phyloP scores from a whole-genome alignment of 2,888 invertebrate species.

The Colostygia pectinataria region DNA sequence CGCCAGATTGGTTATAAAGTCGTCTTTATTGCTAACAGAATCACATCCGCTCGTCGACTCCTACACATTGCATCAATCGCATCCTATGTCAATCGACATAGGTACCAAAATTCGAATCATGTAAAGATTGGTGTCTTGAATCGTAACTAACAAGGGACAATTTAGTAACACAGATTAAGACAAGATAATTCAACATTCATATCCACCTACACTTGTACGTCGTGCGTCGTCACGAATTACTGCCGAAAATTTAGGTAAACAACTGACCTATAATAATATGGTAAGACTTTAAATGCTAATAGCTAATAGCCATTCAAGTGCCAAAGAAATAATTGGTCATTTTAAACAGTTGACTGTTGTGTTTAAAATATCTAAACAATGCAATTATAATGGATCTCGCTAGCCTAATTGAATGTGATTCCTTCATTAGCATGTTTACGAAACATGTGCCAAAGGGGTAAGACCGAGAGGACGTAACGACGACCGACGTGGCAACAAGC shows the following conservation, averaged over 20 bases:
- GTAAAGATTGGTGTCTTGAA: not conserved
- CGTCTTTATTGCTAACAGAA: slow-evolving; percentile 35
- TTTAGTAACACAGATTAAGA: too few relatives aligned
- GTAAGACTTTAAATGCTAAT: too few relatives aligned
- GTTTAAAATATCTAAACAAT: slow-evolving; percentile 18
- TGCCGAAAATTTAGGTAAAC: too few relatives aligned
- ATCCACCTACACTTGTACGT: too few relatives aligned
- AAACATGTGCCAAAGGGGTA: slow-evolving; percentile 35
- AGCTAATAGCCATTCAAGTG: too few relatives aligned
- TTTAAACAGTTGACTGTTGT: slow-evolving; percentile 1
- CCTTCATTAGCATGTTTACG: slow-evolving; percentile 31
- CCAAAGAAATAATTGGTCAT: too few relatives aligned
- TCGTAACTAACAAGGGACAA: too few relatives aligned
- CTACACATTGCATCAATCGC: slow-evolving; percentile 25
- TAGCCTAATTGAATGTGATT: slow-evolving; percentile 27
- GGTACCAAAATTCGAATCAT: slow-evolving; percentile 1
- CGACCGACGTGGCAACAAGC: slow-evolving; percentile 25
- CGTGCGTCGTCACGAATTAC: too few relatives aligned
- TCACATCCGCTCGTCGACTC: slow-evolving; percentile 33
- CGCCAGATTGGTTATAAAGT: slow-evolving; percentile 27
- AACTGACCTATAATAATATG: too few relatives aligned
- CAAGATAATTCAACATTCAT: too few relatives aligned
- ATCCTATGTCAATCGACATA: slow-evolving; percentile 13
- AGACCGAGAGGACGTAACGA: slow-evolving; percentile 39
- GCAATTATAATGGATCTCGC: slow-evolving; percentile 23